Conservation (phyloP, 2,113 vertebrate genomes). For the Hystrix brachyura region DNA sequence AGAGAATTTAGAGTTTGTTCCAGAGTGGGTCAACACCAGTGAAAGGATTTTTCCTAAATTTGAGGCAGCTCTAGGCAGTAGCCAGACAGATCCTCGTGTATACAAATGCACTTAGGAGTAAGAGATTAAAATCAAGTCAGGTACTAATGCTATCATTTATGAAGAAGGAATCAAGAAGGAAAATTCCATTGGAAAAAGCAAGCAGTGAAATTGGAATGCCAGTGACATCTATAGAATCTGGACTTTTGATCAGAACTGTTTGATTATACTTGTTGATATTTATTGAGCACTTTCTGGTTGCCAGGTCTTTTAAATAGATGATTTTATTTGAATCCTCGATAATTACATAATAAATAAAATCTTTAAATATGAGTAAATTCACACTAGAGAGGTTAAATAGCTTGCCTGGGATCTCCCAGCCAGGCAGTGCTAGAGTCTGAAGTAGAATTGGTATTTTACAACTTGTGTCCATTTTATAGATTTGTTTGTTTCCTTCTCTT, state of each 20-base stretch:
- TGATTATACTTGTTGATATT: background rate
- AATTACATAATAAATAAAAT: background rate
- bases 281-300: background rate
- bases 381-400: background rate
- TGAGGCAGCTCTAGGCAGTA: background rate
- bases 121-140: background rate
- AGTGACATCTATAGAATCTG: background rate
- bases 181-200: constrained; percentile 40
- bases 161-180: constrained; percentile 30
- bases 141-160: background rate
- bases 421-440: background rate
- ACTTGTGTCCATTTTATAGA: background rate
- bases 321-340: background rate
- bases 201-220: background rate
- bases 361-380: background rate
- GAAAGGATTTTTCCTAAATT: constrained; percentile 21
- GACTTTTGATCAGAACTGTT: background rate
- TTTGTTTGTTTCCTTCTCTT: background rate
- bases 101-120: background rate
- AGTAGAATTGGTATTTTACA: background rate
- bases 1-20: background rate
- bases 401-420: background rate
- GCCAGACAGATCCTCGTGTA: background rate
- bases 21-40: background rate
- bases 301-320: background rate